Evolutionary conservation across 2,113 vertebrate species (phyloP).

Genomic region (Mus pahari): DNA sequence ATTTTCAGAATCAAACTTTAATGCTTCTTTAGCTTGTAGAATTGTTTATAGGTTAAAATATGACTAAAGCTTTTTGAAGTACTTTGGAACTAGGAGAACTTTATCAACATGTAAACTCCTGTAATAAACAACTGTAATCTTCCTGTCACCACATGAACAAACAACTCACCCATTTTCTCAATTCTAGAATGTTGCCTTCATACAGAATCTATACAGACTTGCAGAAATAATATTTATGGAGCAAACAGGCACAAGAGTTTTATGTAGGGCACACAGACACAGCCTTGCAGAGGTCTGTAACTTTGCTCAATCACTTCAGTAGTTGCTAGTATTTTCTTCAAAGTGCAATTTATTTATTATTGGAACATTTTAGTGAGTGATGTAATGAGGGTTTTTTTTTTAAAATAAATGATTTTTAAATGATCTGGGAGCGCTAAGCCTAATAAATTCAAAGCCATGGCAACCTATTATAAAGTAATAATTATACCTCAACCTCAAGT

Average conservation of each 20-base stretch:
- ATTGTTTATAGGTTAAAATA: constrained; percentile 20
- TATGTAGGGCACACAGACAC: background rate
- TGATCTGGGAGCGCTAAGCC: background rate
- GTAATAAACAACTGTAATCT: background rate
- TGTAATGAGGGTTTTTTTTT: background rate
- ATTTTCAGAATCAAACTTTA: constrained; percentile 45
- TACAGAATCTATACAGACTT: background rate
- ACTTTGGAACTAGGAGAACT: background rate
- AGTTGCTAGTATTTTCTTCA: constrained; percentile 31
- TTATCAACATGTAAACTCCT: background rate
- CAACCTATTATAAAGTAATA: constrained; percentile 15
- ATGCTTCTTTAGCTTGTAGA: background rate
- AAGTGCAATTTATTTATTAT: constrained; percentile 41
- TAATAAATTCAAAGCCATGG: constrained; percentile 20
- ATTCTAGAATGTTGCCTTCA: background rate
- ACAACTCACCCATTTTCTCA: background rate
- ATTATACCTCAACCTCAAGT: constrained; percentile 22
- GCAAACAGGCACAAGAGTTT: background rate
- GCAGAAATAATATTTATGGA: background rate
- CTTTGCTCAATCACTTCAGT: constrained; percentile 19
- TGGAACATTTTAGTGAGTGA: background rate
- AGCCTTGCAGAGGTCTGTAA: constrained; percentile 22
- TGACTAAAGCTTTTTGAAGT: background rate
- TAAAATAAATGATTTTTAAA: background rate
- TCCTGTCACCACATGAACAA: background rate